Percentiles rank a stretch among this genome's conserved stretches.
phyloP scores from a whole-genome alignment of 2,113 vertebrate genomes.

The Erpornis zantholeuca region DNA sequence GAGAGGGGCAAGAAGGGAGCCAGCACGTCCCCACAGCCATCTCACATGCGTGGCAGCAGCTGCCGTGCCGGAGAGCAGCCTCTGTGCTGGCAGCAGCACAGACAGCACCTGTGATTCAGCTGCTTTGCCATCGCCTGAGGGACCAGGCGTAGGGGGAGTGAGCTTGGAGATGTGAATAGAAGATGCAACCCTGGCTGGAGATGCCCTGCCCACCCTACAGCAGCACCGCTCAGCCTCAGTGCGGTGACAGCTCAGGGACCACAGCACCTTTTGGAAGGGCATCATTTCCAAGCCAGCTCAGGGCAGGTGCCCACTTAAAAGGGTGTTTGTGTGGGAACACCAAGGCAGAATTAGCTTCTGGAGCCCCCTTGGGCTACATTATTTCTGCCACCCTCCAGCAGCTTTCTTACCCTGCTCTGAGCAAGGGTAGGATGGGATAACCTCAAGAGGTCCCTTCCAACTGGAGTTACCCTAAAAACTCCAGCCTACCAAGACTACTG shows the following conservation, averaged over 20 bases:
- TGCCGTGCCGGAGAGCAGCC: not conserved
- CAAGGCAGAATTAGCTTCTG: not conserved
- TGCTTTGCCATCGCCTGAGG: not conserved
- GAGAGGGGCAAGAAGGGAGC: not conserved
- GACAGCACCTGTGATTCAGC: slow-evolving; percentile 57
- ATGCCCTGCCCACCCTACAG: not conserved
- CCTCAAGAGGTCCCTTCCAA: not conserved
- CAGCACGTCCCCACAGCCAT: accelerated
- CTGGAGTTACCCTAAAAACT: not conserved
- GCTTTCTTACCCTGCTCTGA: not conserved
- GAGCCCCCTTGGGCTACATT: accelerated
- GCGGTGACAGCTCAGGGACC: not conserved
- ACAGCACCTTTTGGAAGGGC: accelerated
- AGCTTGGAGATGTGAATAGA: accelerated
- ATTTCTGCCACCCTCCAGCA: not conserved
- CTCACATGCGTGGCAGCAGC: not conserved
- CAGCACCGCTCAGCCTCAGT: accelerated
- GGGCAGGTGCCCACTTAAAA: not conserved
- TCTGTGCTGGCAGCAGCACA: not conserved
- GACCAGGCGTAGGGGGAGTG: accelerated
- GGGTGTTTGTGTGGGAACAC: not conserved
- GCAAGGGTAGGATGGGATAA: not conserved
- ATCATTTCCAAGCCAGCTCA: accelerated
- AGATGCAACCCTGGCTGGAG: not conserved
- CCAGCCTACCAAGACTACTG: not conserved